Evolutionary conservation across 2,888 invertebrate species (phyloP).

Genomic region (Coleophora flavipennella): DNA sequence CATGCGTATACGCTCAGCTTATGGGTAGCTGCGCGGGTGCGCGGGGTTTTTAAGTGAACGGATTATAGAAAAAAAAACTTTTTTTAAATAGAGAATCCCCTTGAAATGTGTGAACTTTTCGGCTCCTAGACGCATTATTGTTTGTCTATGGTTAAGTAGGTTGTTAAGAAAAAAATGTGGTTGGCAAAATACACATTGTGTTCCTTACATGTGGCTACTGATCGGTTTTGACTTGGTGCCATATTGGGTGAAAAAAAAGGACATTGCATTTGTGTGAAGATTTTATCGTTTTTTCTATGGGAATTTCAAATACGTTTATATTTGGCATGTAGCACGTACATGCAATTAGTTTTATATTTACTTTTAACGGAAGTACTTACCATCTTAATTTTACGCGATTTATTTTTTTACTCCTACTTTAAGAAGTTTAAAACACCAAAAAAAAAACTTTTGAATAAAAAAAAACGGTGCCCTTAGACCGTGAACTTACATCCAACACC

Average conservation of each 20-base stretch:
- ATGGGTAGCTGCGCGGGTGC: constrained; percentile 34
- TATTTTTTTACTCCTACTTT: too few species aligned
- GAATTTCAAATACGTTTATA: too few species aligned
- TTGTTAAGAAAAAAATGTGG: constrained; percentile 27
- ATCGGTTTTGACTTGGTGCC: not conserved
- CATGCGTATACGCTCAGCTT: constrained; percentile 24
- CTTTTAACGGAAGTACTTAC: too few species aligned
- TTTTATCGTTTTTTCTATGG: too few species aligned
- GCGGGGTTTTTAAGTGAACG: constrained; percentile 28
- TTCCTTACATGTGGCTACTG: not conserved
- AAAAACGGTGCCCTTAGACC: too few species aligned
- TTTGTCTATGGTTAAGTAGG: constrained; percentile 31
- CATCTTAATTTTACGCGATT: too few species aligned
- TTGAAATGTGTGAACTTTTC: constrained; percentile 21
- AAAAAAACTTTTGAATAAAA: too few species aligned
- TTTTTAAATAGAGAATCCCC: constrained; percentile 25
- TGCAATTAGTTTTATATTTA: too few species aligned
- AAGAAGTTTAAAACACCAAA: too few species aligned
- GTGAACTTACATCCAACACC: too few species aligned
- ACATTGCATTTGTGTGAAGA: too few species aligned
- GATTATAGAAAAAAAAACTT: constrained; percentile 23
- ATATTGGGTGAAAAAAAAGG: not conserved
- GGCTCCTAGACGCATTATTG: constrained; percentile 11
- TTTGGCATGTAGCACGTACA: too few species aligned
- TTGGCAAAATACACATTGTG: constrained; percentile 10